Conservation (phyloP, 2,888 invertebrate species). For the Xanthostigma xanthostigma region DNA sequence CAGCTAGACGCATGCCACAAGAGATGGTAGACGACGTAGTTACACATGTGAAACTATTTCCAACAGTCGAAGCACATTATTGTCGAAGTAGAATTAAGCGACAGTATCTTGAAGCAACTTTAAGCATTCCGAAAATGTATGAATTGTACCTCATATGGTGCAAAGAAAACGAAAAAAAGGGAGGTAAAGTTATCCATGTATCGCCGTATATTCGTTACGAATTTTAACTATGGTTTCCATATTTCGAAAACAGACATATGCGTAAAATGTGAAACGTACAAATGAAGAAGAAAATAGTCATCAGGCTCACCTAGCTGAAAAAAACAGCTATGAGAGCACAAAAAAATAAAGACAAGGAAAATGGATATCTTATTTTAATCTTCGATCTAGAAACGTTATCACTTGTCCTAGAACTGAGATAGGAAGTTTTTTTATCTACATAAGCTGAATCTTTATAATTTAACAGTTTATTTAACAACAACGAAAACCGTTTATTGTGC, state of each 20-base stretch:
- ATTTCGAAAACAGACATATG: constrained; percentile 9
- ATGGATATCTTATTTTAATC: not conserved
- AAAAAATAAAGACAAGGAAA: constrained; percentile 3
- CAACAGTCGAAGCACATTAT: too few relatives aligned
- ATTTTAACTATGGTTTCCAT: constrained; percentile 12
- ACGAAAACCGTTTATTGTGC: constrained; percentile 12
- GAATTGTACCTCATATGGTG: constrained; percentile 6
- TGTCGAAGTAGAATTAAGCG: too few relatives aligned
- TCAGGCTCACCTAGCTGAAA: constrained; percentile 6
- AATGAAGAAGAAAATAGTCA: constrained; percentile 5
- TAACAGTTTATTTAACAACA: constrained; percentile 11
- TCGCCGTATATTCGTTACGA: constrained; percentile 8
- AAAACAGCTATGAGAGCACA: constrained; percentile 3
- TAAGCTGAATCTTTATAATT: constrained; percentile 12
- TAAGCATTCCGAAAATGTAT: too few relatives aligned
- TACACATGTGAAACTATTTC: too few relatives aligned
- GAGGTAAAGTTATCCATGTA: constrained; percentile 9
- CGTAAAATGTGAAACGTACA: constrained; percentile 6
- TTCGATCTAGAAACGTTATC: constrained; percentile 12
- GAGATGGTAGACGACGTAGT: too few relatives aligned
- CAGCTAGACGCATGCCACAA: too few relatives aligned
- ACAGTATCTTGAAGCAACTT: too few relatives aligned
- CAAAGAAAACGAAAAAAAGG: constrained; percentile 7
- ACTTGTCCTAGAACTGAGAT: constrained; percentile 8
- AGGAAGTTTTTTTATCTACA: constrained; percentile 7